Evolutionary conservation across 1,140 invertebrate species (phyloP).

Genomic region (Drosophila trapezifrons): DNA sequence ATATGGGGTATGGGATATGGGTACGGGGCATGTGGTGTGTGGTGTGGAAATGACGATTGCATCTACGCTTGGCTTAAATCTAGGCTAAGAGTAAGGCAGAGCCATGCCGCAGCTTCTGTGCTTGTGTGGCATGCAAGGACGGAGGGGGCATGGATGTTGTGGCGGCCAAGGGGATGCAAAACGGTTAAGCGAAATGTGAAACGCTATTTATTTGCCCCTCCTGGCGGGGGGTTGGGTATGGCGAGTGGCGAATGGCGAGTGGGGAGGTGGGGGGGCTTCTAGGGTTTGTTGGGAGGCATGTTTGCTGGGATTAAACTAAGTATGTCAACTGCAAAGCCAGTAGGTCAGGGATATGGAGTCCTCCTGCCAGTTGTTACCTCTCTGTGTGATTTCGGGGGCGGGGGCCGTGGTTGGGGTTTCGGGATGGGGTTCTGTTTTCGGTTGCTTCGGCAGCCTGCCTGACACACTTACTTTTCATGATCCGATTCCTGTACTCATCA

Average conservation of each 20-base stretch:
- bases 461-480: conserved; percentile 84
- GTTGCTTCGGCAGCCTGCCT: conserved; percentile 28
- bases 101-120: conserved; percentile 31
- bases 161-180: conserved; percentile 37
- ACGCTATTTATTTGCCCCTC: conserved; percentile 75
- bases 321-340: conserved; percentile 79
- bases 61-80: conserved; percentile 58
- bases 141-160: neutral
- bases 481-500: conserved; percentile 84
- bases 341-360: conserved; percentile 71
- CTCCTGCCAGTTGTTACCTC: conserved; percentile 59
- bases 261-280: neutral
- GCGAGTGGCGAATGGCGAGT: neutral
- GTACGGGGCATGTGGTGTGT: neutral
- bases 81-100: conserved; percentile 61
- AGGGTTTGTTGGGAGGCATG: neutral
- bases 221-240: conserved; percentile 9
- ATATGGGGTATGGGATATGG: conserved; percentile 5
- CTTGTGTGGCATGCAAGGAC: conserved; percentile 42
- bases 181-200: conserved; percentile 79
- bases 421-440: conserved; percentile 31
- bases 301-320: conserved; percentile 55
- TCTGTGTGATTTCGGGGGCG: conserved; percentile 42
- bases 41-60: conserved; percentile 47
- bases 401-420: neutral